Evolutionary conservation across 2,888 invertebrate species (phyloP), one percentile per base, ranked within the genome.

Genomic region (Eudasyphora cyanicolor): DNA sequence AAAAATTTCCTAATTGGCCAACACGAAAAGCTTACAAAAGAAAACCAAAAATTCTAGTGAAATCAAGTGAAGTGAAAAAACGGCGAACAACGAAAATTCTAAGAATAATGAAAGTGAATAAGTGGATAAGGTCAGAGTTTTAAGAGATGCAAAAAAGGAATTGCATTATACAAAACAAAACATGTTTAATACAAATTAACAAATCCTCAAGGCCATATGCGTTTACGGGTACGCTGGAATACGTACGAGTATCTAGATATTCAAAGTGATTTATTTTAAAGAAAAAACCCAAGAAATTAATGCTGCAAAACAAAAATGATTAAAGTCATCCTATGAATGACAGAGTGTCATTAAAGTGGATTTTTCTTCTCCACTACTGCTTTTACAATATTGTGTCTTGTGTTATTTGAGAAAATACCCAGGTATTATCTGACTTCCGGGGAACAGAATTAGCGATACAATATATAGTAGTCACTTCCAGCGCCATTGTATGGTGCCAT

Each of bases 181-280:
- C 17, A n/a, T n/a, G n/a, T n/a, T n/a, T 19, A 54, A 35, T 42
- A n/a, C n/a, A 38, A 38, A 17, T 32, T 62, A 27, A 57, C 21
- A 27, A 12, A 24, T 27, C 27, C 27, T 24, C 14, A 24, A 27
- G n/a, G 14, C 10, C 24, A 57, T 45, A n/a, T 45, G 45, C n/a
- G 27, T 42, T 62, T 29, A 73, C 84, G 84, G 84, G 84, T 73
- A 67, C 84, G 60, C 84, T 73, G 84, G 84, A 84, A 84, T 84
- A 84, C 84, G 84, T 84, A 8, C 32, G n/a, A n/a, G n/a, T n/a
- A n/a, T n/a, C n/a, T n/a, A n/a, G n/a, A 67, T 14, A 79, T 84
- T 78, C 78, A 73, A 42, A 73, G 24, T 54, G 71, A 54, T 14
- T 27, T 0, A 38, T n/a, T n/a, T n/a, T 14, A 57, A 38, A 71